Percentiles rank a stretch among this genome's conserved stretches.
Conservation (phyloP, 2,113 vertebrate species). For the Ceratotherium simum region DNA sequence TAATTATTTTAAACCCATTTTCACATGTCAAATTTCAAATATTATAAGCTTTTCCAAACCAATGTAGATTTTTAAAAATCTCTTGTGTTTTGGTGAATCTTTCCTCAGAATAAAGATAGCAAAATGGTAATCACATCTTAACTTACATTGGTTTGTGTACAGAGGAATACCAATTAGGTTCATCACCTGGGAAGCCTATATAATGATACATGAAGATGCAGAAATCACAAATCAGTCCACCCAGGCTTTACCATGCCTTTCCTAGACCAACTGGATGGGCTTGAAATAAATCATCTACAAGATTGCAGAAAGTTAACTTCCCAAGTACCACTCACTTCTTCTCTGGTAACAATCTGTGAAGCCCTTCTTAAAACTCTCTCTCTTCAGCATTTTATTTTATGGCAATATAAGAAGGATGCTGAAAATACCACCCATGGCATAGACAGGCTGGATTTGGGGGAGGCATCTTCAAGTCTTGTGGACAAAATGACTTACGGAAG, state of each 20-base stretch:
- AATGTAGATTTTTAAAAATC: neutral
- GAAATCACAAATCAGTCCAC: neutral
- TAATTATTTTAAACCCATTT: slow-evolving; percentile 38
- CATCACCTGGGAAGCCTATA: neutral
- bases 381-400: slow-evolving; percentile 11
- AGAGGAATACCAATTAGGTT: neutral
- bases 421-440: neutral
- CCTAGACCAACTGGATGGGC: neutral
- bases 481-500: neutral
- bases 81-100: neutral
- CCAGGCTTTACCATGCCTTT: neutral
- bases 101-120: neutral
- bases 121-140: slow-evolving; percentile 8
- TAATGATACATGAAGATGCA: neutral
- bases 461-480: neutral
- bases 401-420: neutral
- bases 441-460: neutral
- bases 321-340: neutral
- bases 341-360: neutral
- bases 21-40: neutral
- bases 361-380: neutral
- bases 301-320: neutral
- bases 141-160: neutral
- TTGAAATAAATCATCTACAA: neutral
- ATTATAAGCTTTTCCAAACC: neutral